A percentile compares a stretch with the other conserved stretches of the same genome.
phyloP scores from a whole-genome alignment of 2,888 invertebrate species.

The Choristoneura rosaceana region DNA sequence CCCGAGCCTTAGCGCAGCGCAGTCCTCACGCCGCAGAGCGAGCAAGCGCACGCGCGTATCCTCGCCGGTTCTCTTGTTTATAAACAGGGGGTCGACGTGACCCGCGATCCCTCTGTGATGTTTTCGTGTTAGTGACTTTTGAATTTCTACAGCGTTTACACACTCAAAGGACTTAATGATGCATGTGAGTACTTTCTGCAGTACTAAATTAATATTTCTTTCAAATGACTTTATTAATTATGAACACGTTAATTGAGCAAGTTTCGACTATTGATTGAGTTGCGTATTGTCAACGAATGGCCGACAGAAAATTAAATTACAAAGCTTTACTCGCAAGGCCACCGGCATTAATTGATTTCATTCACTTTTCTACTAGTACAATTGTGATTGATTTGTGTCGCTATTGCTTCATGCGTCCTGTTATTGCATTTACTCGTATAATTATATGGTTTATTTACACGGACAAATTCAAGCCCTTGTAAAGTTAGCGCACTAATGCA shows the following conservation, averaged over 20 bases:
- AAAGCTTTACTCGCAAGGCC: conserved; percentile 53
- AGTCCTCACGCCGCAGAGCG: conserved; percentile 63
- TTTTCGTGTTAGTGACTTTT: conserved; percentile 71
- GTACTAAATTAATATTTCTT: no score
- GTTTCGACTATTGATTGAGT: neutral
- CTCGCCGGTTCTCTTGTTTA: conserved; percentile 47
- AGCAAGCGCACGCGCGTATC: conserved; percentile 57
- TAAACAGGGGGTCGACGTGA: conserved; percentile 66
- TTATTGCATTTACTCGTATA: conserved; percentile 47
- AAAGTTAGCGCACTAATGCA: neutral
- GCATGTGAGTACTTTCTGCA: conserved; percentile 71
- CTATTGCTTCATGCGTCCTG: conserved; percentile 59
- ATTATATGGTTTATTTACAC: neutral
- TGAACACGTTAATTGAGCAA: neutral
- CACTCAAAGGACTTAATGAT: conserved; percentile 68
- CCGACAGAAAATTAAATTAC: conserved; percentile 42
- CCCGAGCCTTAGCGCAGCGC: conserved; percentile 40
- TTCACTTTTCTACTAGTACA: conserved; percentile 45
- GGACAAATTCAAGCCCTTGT: neutral
- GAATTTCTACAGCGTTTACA: conserved; percentile 53
- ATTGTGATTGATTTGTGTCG: conserved; percentile 50
- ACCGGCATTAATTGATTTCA: conserved; percentile 51
- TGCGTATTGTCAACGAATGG: conserved; percentile 8
- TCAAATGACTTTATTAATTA: neutral
- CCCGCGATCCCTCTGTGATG: conserved; percentile 65